Conservation (phyloP, 1,140 invertebrate genomes). For the Geopemphigus sp. region DNA sequence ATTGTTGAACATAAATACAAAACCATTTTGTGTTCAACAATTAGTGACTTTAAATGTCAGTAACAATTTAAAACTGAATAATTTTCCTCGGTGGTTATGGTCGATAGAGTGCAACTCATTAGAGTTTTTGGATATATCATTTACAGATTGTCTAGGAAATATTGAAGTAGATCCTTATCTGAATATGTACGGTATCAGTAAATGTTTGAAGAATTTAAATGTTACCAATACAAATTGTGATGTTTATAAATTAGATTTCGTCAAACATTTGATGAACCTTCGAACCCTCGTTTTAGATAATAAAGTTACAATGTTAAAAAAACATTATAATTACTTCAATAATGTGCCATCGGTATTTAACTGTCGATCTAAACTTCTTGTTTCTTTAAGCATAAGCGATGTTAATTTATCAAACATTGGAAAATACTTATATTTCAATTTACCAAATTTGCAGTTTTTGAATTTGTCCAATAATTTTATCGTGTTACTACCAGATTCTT, state of each 20-base stretch:
- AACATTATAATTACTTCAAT: background rate
- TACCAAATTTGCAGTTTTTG: constrained; percentile 12
- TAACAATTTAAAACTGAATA: constrained; percentile 8
- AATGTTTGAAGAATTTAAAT: constrained; percentile 16
- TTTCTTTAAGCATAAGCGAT: constrained; percentile 22
- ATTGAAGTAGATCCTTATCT: constrained; percentile 23
- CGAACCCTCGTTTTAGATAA: constrained; percentile 32
- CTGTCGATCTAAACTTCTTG: constrained; percentile 27
- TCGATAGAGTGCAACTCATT: constrained; percentile 24
- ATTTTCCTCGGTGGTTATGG: constrained; percentile 39
- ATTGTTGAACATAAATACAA: background rate
- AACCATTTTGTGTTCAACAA: background rate
- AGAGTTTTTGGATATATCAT: constrained; percentile 28
- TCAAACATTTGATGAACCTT: constrained; percentile 32
- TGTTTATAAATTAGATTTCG: background rate
- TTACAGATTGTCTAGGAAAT: constrained; percentile 18
- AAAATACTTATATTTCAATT: constrained; percentile 12
- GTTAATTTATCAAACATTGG: constrained; percentile 3
- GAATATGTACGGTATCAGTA: constrained; percentile 31
- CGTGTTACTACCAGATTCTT: background rate
- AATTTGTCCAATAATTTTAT: constrained; percentile 32
- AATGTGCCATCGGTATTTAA: constrained; percentile 24
- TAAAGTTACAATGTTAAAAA: background rate
- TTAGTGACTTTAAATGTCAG: constrained; percentile 14
- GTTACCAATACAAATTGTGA: constrained; percentile 18